Percentiles rank a stretch among this genome's conserved stretches.
These are phyloP conservation scores for Melanostoma mellinum DNA, from an alignment of 2,888 invertebrate genomes.

Conservation along the genomic window DNA sequence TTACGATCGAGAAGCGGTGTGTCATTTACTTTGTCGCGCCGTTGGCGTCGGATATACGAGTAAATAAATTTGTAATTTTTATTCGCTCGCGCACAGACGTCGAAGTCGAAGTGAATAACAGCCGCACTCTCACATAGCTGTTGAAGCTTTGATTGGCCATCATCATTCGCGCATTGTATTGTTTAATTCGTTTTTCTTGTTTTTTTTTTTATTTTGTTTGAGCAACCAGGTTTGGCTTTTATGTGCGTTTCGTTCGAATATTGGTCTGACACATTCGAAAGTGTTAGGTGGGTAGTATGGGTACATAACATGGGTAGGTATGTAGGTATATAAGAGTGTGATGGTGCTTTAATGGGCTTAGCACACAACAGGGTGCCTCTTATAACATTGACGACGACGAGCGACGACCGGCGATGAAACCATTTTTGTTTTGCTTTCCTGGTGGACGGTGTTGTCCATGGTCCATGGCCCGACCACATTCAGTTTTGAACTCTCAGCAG, in stretches of 20 bases:
- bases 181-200: conserved; percentile 67
- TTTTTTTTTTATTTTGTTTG: conserved; percentile 35
- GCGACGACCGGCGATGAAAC: conserved; percentile 26
- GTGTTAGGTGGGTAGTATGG: conserved; percentile 43
- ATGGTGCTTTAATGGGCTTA: conserved; percentile 50
- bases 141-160: conserved; percentile 71
- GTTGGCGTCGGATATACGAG: conserved; percentile 69
- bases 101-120: conserved; percentile 43
- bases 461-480: conserved; percentile 9
- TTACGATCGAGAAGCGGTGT: conserved; percentile 47
- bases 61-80: conserved; percentile 72
- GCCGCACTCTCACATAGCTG: conserved; percentile 70
- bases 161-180: conserved; percentile 64
- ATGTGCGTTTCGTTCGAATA: conserved; percentile 64
- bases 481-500: conserved; percentile 38
- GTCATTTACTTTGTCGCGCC: conserved; percentile 72
- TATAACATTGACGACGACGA: neutral
- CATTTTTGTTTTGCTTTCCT: conserved; percentile 59
- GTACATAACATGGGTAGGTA: neutral
- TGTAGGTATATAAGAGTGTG: conserved; percentile 5
- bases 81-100: conserved; percentile 70
- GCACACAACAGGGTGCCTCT: conserved; percentile 59
- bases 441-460: conserved; percentile 9
- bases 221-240: conserved; percentile 68
- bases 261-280: conserved; percentile 60